Percentiles rank a stretch among this genome's conserved stretches.
Evolutionary conservation across 2,888 invertebrate species (phyloP).

Genomic region (Brassicogethes aeneus): DNA sequence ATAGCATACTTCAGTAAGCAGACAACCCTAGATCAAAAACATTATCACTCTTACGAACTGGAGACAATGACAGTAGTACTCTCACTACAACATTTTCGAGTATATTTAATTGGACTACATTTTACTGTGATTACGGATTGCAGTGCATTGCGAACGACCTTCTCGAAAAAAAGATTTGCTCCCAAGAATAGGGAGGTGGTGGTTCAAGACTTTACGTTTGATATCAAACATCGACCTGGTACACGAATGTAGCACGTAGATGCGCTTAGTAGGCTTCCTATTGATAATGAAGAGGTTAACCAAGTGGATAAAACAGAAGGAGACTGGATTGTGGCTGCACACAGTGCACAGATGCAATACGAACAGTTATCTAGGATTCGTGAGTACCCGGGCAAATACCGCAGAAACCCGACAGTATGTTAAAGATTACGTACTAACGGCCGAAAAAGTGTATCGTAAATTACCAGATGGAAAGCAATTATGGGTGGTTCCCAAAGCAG

Average conservation of each 20-base stretch:
- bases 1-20: slow-evolving; percentile 30
- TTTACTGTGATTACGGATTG: slow-evolving; percentile 31
- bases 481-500: no score
- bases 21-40: slow-evolving; percentile 25
- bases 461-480: no score
- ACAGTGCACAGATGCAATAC: slow-evolving; percentile 18
- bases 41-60: slow-evolving; percentile 30
- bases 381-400: slow-evolving; percentile 7
- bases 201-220: slow-evolving; percentile 20
- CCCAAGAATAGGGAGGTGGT: slow-evolving; percentile 25
- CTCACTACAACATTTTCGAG: slow-evolving; percentile 27
- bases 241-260: slow-evolving; percentile 18
- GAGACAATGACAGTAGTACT: slow-evolving; percentile 32
- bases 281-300: slow-evolving; percentile 3
- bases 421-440: no score
- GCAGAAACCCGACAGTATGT: slow-evolving; percentile 19
- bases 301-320: slow-evolving; percentile 14
- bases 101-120: slow-evolving; percentile 25
- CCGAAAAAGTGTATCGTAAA: no score
- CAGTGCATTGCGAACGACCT: slow-evolving; percentile 23
- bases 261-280: slow-evolving; percentile 20
- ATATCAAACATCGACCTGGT: slow-evolving; percentile 17
- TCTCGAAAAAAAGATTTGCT: slow-evolving; percentile 25
- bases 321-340: slow-evolving; percentile 20
- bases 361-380: slow-evolving; percentile 13